Percentiles rank a stretch among this genome's conserved stretches.
Conservation (phyloP, 2,888 invertebrate species). For the Heliconius cydno region DNA sequence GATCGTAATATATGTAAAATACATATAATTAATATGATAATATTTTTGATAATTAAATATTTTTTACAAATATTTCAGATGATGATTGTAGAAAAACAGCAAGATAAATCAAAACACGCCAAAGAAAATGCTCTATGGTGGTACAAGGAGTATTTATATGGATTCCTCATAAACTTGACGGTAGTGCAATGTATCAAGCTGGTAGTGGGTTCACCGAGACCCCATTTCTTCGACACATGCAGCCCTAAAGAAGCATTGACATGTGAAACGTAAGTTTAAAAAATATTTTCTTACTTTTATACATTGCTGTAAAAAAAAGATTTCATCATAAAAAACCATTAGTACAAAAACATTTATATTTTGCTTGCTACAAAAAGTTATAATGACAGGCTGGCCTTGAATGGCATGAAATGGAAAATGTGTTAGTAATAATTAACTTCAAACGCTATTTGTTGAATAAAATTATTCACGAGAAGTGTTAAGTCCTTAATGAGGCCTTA, state of each 20-base stretch:
- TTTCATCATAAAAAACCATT: no score
- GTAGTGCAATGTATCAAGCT: slow-evolving; percentile 84
- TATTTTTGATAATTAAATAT: no score
- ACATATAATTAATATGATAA: no score
- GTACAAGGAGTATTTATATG: slow-evolving; percentile 86
- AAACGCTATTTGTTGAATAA: background rate
- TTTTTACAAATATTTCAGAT: slow-evolving; percentile 57
- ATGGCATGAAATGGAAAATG: background rate
- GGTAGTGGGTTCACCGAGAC: slow-evolving; percentile 87
- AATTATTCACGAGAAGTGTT: background rate
- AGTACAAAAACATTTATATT: no score
- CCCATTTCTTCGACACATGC: slow-evolving; percentile 90
- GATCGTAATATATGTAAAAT: no score
- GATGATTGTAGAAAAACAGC: slow-evolving; percentile 64
- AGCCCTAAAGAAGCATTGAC: slow-evolving; percentile 85
- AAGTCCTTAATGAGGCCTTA: background rate
- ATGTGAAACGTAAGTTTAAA: slow-evolving; percentile 75
- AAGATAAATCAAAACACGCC: slow-evolving; percentile 57
- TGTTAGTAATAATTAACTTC: background rate
- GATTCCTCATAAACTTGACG: slow-evolving; percentile 83
- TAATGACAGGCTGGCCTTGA: background rate
- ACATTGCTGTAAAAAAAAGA: background rate
- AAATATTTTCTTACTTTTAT: background rate
- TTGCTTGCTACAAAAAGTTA: no score
- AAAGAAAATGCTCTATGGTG: slow-evolving; percentile 71